Percentiles rank a stretch among this genome's conserved stretches.
Evolutionary conservation across 2,888 invertebrate genomes (phyloP).

Genomic region (Agonum fuliginosum): DNA sequence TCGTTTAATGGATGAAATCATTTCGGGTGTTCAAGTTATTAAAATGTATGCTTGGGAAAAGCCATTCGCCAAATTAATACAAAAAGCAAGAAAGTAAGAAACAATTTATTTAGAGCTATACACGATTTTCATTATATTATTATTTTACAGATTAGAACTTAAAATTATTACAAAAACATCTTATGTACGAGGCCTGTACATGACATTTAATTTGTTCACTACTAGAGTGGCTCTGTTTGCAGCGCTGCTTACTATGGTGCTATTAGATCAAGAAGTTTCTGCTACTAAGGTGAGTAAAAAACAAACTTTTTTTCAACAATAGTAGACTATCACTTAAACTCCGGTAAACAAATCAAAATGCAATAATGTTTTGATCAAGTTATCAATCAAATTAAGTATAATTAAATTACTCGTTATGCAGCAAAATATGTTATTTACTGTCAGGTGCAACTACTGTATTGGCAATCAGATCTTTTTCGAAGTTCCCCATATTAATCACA

Average conservation of each 20-base stretch:
- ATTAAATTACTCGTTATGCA: too few relatives aligned
- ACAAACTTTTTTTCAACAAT: neutral
- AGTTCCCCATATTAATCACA: too few relatives aligned
- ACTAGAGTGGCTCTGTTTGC: constrained; percentile 86
- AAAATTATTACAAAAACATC: constrained; percentile 78
- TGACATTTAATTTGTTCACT: constrained; percentile 87
- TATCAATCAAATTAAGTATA: too few relatives aligned
- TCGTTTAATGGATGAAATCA: constrained; percentile 95
- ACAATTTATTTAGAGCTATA: constrained; percentile 29
- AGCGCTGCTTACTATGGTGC: constrained; percentile 82
- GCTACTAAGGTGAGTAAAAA: constrained; percentile 80
- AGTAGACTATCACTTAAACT: neutral
- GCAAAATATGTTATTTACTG: neutral
- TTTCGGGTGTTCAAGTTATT: constrained; percentile 92
- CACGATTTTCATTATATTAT: neutral
- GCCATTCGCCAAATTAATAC: constrained; percentile 80
- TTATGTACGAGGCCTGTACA: constrained; percentile 79
- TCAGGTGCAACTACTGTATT: too few relatives aligned
- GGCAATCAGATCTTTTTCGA: too few relatives aligned
- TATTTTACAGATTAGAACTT: constrained; percentile 72
- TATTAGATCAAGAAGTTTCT: constrained; percentile 80
- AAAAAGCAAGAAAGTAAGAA: constrained; percentile 73
- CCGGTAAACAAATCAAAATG: neutral
- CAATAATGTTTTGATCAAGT: too few relatives aligned
- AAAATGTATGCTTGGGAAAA: constrained; percentile 87